Base-by-base conservation (phyloP, 2,797 vertebrate genomes). In the Dicrostonyx torquatus region DNA sequence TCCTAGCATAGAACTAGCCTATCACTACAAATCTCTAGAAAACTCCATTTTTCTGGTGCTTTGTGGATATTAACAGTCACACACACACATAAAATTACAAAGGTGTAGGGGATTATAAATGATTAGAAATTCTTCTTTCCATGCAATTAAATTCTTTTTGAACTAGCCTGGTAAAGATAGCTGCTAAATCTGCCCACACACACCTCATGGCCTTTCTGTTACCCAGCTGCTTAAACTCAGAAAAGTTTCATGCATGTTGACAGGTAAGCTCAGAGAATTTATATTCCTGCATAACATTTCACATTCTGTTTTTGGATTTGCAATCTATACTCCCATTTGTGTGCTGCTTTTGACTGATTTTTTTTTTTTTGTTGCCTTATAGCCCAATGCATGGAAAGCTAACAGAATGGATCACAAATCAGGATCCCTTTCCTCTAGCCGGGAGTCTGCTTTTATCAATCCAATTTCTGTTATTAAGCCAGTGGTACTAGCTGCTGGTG, bases 371-470 rank as follows among this genome's bases (percentile, higher is more conserved):
- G 78, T 97, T 95, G 94, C 77, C 29, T 92, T 96, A n/a, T 93
- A 99, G 99, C 97, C 99, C 97, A 99, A 98, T 92, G 98, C 99
- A 85, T 99, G 99, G 99, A 99, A 99, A 99, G 97, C 99, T 94
- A 98, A 99, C 97, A 99, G 99, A 98, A 99, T 98, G 98, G 99
- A 99, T 98, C 98, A 98, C 82, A 99, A 99, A 98, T 97, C 99
- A 97, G 99, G 99, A 98, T 99, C 99, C 29, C 99, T 99, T 98
- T 99, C 99, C 97, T 99, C 99, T 92, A 99, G 99, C 97, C 99
- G 99, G 97, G 99, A 99, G 98, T 99, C 99, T 96, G 99, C 99
- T 98, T 99, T 99, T 98, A 99, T 99, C 98, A 99, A 99, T 98
- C 99, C 99, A 55, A 98, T 99, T 96, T 99, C 99, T 98, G 99